Evolutionary conservation across 2,797 vertebrate genomes (phyloP).

Genomic region (Pseudomugil gertrudae): DNA sequence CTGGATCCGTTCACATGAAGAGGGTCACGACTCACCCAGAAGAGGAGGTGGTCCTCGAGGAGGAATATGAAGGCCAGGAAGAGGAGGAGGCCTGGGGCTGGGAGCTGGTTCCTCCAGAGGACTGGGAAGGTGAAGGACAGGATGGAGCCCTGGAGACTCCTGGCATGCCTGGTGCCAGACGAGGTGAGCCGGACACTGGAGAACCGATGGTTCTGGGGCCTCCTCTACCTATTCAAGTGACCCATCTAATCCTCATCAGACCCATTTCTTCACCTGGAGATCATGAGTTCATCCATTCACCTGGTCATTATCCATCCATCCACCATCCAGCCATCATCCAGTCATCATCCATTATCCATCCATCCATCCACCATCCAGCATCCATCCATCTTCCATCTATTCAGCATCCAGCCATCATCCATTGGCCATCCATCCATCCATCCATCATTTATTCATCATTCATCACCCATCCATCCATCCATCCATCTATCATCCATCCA

Average conservation of each 20-base stretch:
- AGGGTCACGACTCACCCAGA: slow-evolving; percentile 79
- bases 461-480: neutral
- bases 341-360: slow-evolving; percentile 4
- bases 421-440: too few relatives aligned
- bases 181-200: slow-evolving; percentile 85
- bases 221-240: slow-evolving; percentile 51
- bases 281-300: slow-evolving; percentile 20
- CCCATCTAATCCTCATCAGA: slow-evolving; percentile 62
- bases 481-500: neutral
- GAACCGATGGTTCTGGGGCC: slow-evolving; percentile 58
- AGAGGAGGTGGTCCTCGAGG: slow-evolving; percentile 74
- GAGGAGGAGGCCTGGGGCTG: slow-evolving; percentile 81
- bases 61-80: slow-evolving; percentile 55
- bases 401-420: too few relatives aligned
- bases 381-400: neutral
- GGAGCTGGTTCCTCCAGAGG: slow-evolving; percentile 80
- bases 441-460: too few relatives aligned
- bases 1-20: slow-evolving; percentile 72
- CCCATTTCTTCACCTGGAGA: slow-evolving; percentile 5
- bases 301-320: neutral
- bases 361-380: neutral
- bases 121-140: slow-evolving; percentile 73
- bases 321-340: slow-evolving; percentile 17
- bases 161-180: slow-evolving; percentile 79
- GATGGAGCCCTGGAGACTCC: slow-evolving; percentile 82